Conservation (phyloP, 92 coral and sea anemone genomes). For the Epizoanthus rinbou region DNA sequence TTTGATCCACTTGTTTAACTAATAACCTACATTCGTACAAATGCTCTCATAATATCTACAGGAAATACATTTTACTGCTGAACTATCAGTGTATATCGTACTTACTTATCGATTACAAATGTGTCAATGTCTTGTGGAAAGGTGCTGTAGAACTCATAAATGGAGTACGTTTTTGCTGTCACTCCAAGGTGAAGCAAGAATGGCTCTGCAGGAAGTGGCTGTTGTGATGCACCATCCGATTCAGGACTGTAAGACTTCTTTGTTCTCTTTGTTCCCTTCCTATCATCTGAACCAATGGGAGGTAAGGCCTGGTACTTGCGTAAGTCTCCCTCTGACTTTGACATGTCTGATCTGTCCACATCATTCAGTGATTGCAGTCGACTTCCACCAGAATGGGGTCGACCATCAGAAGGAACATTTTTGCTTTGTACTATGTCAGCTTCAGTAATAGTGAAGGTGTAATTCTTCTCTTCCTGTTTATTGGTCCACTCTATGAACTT, state of each 20-base stretch:
- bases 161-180: conserved; percentile 83
- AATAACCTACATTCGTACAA: background rate
- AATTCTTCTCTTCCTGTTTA: conserved; percentile 86
- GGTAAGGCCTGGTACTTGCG: conserved; percentile 89
- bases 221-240: conserved; percentile 49
- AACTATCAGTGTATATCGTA: background rate
- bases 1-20: background rate
- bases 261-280: conserved; percentile 48
- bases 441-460: conserved; percentile 92
- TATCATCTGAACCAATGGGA: conserved; percentile 76
- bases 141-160: conserved; percentile 70
- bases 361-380: conserved; percentile 60
- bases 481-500: conserved; percentile 83
- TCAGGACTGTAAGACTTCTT: conserved; percentile 39
- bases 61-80: background rate
- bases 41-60: background rate
- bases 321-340: conserved; percentile 93
- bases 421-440: conserved; percentile 62
- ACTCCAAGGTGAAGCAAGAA: conserved; percentile 92
- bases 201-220: conserved; percentile 86
- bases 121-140: conserved; percentile 63
- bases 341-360: conserved; percentile 41
- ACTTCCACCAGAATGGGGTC: conserved; percentile 77
- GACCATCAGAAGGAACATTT: conserved; percentile 15
- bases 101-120: conserved; percentile 83